A percentile compares a stretch with the other conserved stretches of the same genome.
phyloP scores from a whole-genome alignment of 2,797 vertebrate genomes.

The Otus scops region DNA sequence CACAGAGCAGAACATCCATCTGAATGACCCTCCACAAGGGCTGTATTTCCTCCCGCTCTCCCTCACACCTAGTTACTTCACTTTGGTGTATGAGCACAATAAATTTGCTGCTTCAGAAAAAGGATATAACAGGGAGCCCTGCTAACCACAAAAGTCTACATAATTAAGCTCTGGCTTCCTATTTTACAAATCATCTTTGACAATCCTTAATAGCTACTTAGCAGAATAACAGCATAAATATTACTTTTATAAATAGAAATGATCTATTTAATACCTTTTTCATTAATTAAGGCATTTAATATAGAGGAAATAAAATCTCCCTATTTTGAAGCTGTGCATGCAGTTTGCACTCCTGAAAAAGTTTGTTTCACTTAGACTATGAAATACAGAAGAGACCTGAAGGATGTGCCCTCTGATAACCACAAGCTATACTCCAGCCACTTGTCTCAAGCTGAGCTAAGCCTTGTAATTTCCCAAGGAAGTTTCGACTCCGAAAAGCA shows the following conservation, averaged over 20 bases:
- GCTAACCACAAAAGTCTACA: neutral
- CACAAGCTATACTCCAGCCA: neutral
- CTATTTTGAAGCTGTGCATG: neutral
- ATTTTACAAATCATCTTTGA: conserved; percentile 2
- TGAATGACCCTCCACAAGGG: accelerated
- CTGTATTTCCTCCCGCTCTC: neutral
- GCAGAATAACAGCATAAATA: conserved; percentile 7
- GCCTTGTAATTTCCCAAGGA: neutral
- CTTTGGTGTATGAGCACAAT: neutral
- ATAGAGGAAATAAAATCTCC: neutral
- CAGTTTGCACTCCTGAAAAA: neutral
- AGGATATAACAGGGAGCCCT: neutral
- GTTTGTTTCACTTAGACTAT: neutral
- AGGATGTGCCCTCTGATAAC: neutral
- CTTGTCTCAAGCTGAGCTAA: neutral
- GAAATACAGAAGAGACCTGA: neutral
- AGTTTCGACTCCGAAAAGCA: neutral
- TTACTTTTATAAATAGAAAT: neutral
- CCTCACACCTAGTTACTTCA: neutral
- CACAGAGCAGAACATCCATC: neutral
- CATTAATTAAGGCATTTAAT: neutral
- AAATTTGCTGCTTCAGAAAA: neutral
- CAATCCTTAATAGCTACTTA: conserved; percentile 14
- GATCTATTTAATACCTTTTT: neutral
- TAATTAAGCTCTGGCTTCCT: neutral